phyloP scores from a whole-genome alignment of 2,888 invertebrate genomes.

The Lithophane socia region DNA sequence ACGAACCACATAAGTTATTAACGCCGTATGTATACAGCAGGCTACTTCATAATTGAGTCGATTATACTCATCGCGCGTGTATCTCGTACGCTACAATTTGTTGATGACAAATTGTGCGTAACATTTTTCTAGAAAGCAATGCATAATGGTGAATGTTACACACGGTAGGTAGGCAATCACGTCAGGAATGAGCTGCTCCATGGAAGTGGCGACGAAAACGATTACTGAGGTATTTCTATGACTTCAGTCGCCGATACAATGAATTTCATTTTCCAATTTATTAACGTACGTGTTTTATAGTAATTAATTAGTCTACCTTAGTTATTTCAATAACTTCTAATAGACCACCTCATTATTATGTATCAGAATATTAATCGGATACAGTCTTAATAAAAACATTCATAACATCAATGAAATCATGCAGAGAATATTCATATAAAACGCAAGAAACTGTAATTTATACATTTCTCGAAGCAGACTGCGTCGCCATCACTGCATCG shows the following conservation, averaged over 20 bases:
- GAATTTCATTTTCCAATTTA: not conserved
- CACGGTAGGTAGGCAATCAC: constrained; percentile 39
- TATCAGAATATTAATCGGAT: not conserved
- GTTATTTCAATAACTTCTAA: not conserved
- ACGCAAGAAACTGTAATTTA: not conserved
- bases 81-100: constrained; percentile 32
- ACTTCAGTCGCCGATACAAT: not conserved
- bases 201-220: not conserved
- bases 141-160: constrained; percentile 20
- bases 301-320: not conserved
- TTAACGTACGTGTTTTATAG: not conserved
- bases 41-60: constrained; percentile 63
- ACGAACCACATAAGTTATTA: constrained; percentile 72
- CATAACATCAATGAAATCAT: not conserved
- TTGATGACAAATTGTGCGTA: constrained; percentile 51
- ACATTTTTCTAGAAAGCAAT: constrained; percentile 55
- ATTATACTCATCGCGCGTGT: constrained; percentile 44
- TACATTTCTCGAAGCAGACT: not conserved
- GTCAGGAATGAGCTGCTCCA: constrained; percentile 25
- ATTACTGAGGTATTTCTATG: not conserved
- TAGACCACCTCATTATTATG: too few relatives aligned
- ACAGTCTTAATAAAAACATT: not conserved
- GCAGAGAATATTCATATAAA: not conserved
- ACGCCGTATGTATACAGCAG: constrained; percentile 56
- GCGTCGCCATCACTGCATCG: not conserved